Evolutionary conservation across 1,140 invertebrate species (phyloP).

Genomic region (Anthonomus grandis): DNA sequence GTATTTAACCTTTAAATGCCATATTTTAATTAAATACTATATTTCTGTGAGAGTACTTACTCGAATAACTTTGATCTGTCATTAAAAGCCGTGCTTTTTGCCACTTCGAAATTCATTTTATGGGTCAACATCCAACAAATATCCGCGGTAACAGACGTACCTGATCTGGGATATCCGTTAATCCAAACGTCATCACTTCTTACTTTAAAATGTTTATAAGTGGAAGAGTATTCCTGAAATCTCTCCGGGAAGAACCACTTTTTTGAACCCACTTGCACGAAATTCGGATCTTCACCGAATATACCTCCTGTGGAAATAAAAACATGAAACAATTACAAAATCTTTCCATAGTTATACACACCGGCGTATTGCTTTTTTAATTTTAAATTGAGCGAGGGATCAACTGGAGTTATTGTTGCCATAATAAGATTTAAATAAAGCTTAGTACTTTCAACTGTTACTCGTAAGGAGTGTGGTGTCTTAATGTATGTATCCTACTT

Average conservation of each 20-base stretch:
- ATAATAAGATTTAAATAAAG: too few relatives aligned
- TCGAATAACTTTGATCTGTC: neutral
- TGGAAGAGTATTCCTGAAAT: conserved; percentile 58
- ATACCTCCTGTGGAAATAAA: neutral
- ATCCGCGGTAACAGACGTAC: conserved; percentile 42
- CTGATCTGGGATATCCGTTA: conserved; percentile 71
- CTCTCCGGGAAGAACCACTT: conserved; percentile 65
- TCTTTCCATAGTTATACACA: too few relatives aligned
- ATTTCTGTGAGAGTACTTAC: too few relatives aligned
- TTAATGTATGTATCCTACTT: too few relatives aligned
- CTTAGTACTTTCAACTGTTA: too few relatives aligned
- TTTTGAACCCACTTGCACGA: conserved; percentile 58
- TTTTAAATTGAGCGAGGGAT: too few relatives aligned
- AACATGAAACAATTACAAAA: neutral
- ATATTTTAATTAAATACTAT: too few relatives aligned
- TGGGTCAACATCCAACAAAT: conserved; percentile 3
- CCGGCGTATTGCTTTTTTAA: too few relatives aligned
- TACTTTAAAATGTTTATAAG: conserved; percentile 66
- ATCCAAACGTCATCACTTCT: conserved; percentile 66
- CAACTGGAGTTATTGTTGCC: too few relatives aligned
- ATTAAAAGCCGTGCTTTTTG: neutral
- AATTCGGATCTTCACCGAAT: neutral
- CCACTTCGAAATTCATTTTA: neutral
- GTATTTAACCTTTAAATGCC: conserved; percentile 5
- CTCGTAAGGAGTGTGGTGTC: too few relatives aligned